Evolutionary conservation across 2,888 invertebrate genomes (phyloP), one percentile per base, ranked within the genome.

Genomic region (Encarsia formosa): DNA sequence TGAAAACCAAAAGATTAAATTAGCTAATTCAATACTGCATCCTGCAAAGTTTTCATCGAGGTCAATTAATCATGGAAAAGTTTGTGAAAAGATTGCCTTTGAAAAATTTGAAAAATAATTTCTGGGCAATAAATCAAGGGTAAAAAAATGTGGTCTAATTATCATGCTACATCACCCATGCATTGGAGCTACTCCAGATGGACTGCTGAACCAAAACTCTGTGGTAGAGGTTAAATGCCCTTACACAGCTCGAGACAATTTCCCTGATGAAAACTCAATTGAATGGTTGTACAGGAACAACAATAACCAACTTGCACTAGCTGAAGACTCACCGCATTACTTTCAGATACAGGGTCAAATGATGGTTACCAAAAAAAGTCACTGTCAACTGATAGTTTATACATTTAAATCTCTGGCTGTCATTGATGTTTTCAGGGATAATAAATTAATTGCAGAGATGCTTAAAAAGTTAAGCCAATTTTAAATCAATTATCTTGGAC

Each of bases 331-430:
- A 18, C n/a, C 26, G 11, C 56, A 58, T 37, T 59, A 54, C 49
- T 59, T 57, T 49, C 59, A 59, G 53, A 54, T 61, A 9, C 58
- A 61, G 49, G 60, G 59, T 3, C 59, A 61, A 41, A 47, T 60
- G n/a, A 52, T 53, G 32, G 37, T 60, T 3, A 54, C 60, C 11
- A 19, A 22, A 20, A 47, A 52, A 16, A 19, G 35, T 5, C 56
- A 57, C 16, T 59, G 60, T 26, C 24, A 52, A 5, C n/a, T 35
- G 5, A 15, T 35, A 35, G 35, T 35, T 5, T 13, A 15, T 9
- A 35, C 35, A 6, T 13, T 35, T 5, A 35, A 35, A 35, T n/a
- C n/a, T n/a, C n/a, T n/a, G n/a, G n/a, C n/a, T n/a, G n/a, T n/a
- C n/a, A n/a, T n/a, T n/a, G n/a, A n/a, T n/a, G n/a, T n/a, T n/a